Evolutionary conservation across 2,888 invertebrate species (phyloP), one percentile per base, ranked within the genome.

Genomic region (Amblyjoppa proteus): DNA sequence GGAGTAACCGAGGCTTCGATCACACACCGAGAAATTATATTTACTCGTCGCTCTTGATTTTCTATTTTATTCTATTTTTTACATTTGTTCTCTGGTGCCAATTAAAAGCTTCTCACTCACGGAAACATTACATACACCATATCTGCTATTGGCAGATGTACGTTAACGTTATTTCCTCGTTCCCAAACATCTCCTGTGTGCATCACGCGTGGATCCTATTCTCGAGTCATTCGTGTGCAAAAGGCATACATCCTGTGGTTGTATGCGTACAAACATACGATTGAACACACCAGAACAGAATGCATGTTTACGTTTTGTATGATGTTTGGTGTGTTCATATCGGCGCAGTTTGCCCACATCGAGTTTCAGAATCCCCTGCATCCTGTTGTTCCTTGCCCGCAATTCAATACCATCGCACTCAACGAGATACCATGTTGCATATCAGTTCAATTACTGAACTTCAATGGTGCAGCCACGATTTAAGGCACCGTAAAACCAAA

Each of bases 31-130:
- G 28, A 25, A 25, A 28, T 25, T 28, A 20, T 58, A 58, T 25
- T 58, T 49, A 49, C 58, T 58, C 25, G 11, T 25, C 25, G 25
- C 56, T 58, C 11, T 58, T 58, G 25, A 58, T 58, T 13, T 16
- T 3, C 16, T 20, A 61, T 61, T 74, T 58, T 31, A 16, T 61
- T 61, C 28, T 25, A 6, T 38, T 64, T 66, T 34, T 20, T 20
- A 5, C 49, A 53, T 66, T 13, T 34, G 66, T 34, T 53, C 38
- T 34, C 76, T 51, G 49, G 20, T 53, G 16, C 76, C 76, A 76
- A 76, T 76, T 76, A 76, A 76, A 76, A 76, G 51, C 34, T 66
- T 34, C 66, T 76, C 76, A 76, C 38, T 76, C 76, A 76, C 51
- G 51, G 51, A 31, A 20, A 34, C 38, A 53, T 25, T 25, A 64